Conservation (phyloP, 2,888 invertebrate genomes). For the Drosophila lutescens region DNA sequence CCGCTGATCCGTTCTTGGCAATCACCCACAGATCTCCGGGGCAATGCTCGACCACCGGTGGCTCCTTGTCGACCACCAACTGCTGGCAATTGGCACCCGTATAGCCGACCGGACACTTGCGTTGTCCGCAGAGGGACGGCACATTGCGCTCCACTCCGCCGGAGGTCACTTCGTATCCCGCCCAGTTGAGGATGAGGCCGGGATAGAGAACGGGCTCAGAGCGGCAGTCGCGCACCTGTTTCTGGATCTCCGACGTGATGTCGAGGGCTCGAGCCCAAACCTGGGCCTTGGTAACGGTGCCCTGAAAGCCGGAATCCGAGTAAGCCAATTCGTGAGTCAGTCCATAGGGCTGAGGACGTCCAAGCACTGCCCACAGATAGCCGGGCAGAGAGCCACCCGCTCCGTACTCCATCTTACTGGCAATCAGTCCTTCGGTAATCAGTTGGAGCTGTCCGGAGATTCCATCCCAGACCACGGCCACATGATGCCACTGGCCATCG, state of each 20-base stretch:
- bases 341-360: slow-evolving; percentile 93
- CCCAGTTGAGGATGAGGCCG: slow-evolving; percentile 95
- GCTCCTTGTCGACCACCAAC: slow-evolving; percentile 92
- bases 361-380: slow-evolving; percentile 96
- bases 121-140: slow-evolving; percentile 95
- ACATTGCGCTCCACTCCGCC: slow-evolving; percentile 96
- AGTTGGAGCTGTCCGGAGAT: slow-evolving; percentile 94
- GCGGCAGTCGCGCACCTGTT: slow-evolving; percentile 96
- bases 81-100: slow-evolving; percentile 93
- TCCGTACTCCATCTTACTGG: slow-evolving; percentile 95
- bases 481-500: slow-evolving; percentile 98
- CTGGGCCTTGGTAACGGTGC: slow-evolving; percentile 96
- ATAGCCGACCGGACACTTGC: slow-evolving; percentile 94
- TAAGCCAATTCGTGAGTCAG: slow-evolving; percentile 86
- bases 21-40: slow-evolving; percentile 98
- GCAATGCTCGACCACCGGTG: slow-evolving; percentile 94
- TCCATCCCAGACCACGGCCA: slow-evolving; percentile 97
- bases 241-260: slow-evolving; percentile 95
- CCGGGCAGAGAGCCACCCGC: slow-evolving; percentile 92
- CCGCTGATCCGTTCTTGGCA: slow-evolving; percentile 94
- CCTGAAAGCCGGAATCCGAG: slow-evolving; percentile 96
- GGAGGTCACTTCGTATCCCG: slow-evolving; percentile 94
- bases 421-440: slow-evolving; percentile 97
- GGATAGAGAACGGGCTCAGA: slow-evolving; percentile 95
- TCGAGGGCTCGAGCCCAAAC: slow-evolving; percentile 96